Base-by-base conservation (phyloP, 2,888 invertebrate genomes). In the Bhutanitis thaidina region DNA sequence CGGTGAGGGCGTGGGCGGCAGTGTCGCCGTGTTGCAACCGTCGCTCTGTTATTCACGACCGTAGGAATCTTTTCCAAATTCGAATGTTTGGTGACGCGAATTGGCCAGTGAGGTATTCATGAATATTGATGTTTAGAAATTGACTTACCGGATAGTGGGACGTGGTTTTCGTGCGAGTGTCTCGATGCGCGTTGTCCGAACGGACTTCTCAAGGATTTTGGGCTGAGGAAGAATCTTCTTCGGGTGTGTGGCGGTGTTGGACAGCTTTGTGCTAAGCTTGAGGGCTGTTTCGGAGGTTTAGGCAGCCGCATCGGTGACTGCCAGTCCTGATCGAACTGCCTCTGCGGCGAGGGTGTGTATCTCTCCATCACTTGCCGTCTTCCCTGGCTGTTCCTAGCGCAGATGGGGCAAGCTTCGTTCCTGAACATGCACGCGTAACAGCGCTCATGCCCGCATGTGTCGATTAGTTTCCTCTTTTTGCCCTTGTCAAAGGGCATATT, bases 401-500 rank as follows among this genome's bases (percentile, higher is more conserved):
- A 98, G 59, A 97, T 91, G 32, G 97, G 97, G 81, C 98, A 98
- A 59, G 94, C 93, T 82, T 97, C 96, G 90, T 95, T 96, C 67
- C 94, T 94, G 90, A 97, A 97, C 93, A 97, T 95, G 86, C 98
- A 98, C 62, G 96, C 94, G 91, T 97, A 97, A 85, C 98, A 98
- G 57, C 97, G 91, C 80, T 97, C 97, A 91, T 98, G 98, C 62
- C 98, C 97, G 86, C 98, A 98, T 56, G 96, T 94, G 90, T 98
- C 98, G 77, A 97, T 97, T 73, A 98, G 91, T 80, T 96, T 95
- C 84, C 98, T 93, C 89, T 97, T 97, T 90, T 97, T 98, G 83
- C 97, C 97, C 89, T 97, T 97, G 89, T 98, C 97, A 90, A 97
- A 98, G 66, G 97, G 97, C 94, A 97, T 96, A 83, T 94, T 94